phyloP scores from a whole-genome alignment of 1,140 invertebrate genomes.

The Pomacea maculata region DNA sequence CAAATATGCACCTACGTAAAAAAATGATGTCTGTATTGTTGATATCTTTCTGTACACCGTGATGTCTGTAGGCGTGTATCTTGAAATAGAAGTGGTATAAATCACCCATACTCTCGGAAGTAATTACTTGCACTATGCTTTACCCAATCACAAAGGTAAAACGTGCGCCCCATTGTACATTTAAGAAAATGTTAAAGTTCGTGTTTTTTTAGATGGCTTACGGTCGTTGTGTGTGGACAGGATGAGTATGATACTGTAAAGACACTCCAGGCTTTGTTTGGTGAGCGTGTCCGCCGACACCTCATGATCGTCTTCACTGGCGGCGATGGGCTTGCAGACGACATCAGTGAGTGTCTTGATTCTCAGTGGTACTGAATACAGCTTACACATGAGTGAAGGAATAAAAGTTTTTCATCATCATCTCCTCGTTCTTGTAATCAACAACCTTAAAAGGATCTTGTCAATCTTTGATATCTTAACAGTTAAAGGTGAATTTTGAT shows the following conservation, averaged over 20 bases:
- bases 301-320: conserved; percentile 11
- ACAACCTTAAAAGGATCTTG: too few relatives aligned
- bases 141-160: neutral
- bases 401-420: too few relatives aligned
- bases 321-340: neutral
- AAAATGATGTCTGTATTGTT: too few relatives aligned
- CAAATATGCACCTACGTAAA: too few relatives aligned
- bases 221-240: neutral
- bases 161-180: fast-evolving
- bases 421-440: too few relatives aligned
- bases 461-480: too few relatives aligned
- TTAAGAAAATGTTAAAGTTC: too few relatives aligned
- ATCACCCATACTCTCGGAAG: neutral
- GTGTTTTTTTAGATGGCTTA: neutral
- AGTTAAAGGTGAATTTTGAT: too few relatives aligned
- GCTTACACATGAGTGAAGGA: too few relatives aligned
- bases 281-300: neutral
- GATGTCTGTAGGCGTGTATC: neutral
- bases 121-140: neutral
- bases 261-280: neutral
- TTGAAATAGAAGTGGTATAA: neutral
- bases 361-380: too few relatives aligned
- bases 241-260: neutral
- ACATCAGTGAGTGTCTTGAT: too few relatives aligned
- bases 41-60: too few relatives aligned